A percentile compares a stretch with the other conserved stretches of the same genome.
Conservation (phyloP, 2,797 vertebrate genomes). For the Pangasius sanitwongsei region DNA sequence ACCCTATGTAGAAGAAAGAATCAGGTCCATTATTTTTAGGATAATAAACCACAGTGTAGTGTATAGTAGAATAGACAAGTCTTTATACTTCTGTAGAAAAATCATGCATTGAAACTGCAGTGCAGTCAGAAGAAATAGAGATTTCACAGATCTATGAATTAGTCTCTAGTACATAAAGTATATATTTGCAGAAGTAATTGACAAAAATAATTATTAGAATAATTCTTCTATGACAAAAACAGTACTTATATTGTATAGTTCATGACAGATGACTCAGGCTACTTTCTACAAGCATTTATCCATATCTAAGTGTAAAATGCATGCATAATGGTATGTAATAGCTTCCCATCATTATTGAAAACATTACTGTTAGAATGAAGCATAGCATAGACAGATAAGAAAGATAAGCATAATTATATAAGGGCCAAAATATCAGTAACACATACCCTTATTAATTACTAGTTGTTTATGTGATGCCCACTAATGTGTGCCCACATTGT, state of each 20-base stretch:
- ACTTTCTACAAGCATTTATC: background rate
- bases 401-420: background rate
- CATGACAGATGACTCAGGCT: background rate
- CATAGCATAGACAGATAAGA: too few species aligned
- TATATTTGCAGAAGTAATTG: background rate
- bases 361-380: background rate
- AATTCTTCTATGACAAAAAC: background rate
- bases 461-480: background rate
- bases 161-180: background rate
- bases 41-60: too few species aligned
- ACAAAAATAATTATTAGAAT: background rate
- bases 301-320: background rate
- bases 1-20: conserved; percentile 5
- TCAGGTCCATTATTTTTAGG: background rate
- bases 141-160: background rate
- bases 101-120: background rate
- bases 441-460: background rate
- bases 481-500: too few species aligned
- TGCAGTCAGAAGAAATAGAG: background rate
- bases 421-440: background rate
- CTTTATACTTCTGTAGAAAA: background rate
- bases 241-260: background rate
- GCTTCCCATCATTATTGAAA: background rate
- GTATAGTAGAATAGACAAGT: background rate
- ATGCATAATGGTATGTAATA: background rate